Evolutionary conservation across 2,797 vertebrate species (phyloP).

Genomic region (Acomys russatus): DNA sequence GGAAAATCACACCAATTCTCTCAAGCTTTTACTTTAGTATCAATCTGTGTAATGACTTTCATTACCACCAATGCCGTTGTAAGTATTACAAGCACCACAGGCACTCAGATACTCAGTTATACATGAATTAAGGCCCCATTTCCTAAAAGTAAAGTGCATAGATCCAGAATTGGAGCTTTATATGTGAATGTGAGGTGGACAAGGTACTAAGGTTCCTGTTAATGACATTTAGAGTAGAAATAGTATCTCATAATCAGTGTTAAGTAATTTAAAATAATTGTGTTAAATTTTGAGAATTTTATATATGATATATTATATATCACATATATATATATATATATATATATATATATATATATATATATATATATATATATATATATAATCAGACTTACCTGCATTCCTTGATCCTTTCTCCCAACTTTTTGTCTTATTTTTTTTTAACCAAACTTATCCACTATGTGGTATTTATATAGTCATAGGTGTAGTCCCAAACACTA

Average conservation of each 20-base stretch:
- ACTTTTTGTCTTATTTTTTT: neutral
- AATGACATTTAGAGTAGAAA: neutral
- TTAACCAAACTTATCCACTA: neutral
- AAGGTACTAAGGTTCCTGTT: neutral
- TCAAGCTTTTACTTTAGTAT: neutral
- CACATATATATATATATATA: too few species aligned
- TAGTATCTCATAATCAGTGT: neutral
- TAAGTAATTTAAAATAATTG: neutral
- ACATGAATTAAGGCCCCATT: neutral
- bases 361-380: too few species aligned
- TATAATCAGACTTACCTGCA: neutral
- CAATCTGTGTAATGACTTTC: neutral
- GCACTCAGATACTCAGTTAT: neutral
- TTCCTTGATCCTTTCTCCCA: too few species aligned
- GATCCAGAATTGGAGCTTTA: neutral
- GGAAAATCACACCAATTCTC: neutral
- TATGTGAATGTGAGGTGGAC: too few species aligned
- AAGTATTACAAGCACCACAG: neutral
- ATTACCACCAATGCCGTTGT: neutral
- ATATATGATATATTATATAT: neutral
- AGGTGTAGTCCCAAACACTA: neutral
- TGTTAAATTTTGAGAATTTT: neutral
- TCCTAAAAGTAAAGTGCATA: neutral
- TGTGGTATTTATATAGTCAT: neutral
- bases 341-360: neutral